These are phyloP conservation scores for Amblyraja radiata DNA, from an alignment of 2,797 vertebrate genomes.

Conservation along the genomic window DNA sequence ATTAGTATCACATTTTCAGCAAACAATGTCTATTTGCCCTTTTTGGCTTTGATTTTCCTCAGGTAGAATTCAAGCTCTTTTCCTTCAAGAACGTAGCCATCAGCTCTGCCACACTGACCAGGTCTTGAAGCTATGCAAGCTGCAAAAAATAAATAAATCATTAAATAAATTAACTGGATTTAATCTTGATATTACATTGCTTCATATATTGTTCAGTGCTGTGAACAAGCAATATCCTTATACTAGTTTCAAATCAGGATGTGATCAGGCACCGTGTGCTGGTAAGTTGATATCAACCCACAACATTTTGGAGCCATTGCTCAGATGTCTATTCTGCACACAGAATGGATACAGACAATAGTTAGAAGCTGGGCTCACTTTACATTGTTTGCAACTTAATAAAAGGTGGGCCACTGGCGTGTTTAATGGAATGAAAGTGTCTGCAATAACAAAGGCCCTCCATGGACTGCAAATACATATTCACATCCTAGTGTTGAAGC, in stretches of 20 bases:
- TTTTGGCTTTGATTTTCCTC: constrained; percentile 98
- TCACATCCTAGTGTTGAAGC: neutral
- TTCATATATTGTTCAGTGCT: fast-evolving
- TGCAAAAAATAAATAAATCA: constrained; percentile 52
- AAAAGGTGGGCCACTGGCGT: neutral
- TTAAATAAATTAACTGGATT: neutral
- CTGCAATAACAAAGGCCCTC: neutral
- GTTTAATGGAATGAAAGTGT: neutral
- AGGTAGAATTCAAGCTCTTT: constrained; percentile 96
- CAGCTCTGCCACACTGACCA: constrained; percentile 90
- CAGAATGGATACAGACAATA: neutral
- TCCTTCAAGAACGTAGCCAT: constrained; percentile 90
- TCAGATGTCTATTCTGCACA: neutral
- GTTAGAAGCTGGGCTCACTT: neutral
- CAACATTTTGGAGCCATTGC: neutral
- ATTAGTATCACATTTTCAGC: constrained; percentile 56
- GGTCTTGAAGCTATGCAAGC: constrained; percentile 90
- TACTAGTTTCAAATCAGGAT: neutral
- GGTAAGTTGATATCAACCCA: neutral
- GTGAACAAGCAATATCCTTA: neutral
- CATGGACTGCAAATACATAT: neutral
- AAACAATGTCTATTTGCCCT: constrained; percentile 88
- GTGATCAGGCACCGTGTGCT: neutral
- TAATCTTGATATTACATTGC: neutral
- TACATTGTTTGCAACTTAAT: neutral